Percentiles rank a stretch among this genome's conserved stretches.
phyloP scores from a whole-genome alignment of 1,140 invertebrate species.

The Homarus americanus region DNA sequence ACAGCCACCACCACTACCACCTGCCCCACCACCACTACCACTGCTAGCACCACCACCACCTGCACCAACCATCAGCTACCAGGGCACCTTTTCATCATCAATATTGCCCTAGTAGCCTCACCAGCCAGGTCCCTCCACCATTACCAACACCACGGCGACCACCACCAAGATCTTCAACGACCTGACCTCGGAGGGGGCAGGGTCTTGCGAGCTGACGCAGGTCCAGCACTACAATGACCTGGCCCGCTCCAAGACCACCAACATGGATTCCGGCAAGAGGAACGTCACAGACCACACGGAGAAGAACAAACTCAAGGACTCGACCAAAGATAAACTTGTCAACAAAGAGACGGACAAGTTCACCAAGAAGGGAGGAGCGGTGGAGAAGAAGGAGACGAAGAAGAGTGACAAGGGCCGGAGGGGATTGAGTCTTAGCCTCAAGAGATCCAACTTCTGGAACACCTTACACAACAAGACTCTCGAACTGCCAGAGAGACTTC shows the following conservation, averaged over 20 bases:
- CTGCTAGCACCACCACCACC: neutral
- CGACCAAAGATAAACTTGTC: neutral
- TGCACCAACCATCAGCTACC: neutral
- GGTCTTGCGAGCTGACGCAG: conserved; percentile 59
- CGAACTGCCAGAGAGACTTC: conserved; percentile 51
- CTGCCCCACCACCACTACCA: neutral
- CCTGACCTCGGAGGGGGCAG: conserved; percentile 56
- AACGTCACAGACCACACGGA: conserved; percentile 21
- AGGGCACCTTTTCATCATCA: neutral
- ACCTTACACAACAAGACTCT: conserved; percentile 56
- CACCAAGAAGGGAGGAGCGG: conserved; percentile 6
- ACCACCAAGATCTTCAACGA: conserved; percentile 72
- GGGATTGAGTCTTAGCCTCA: conserved; percentile 56
- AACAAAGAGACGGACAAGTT: neutral
- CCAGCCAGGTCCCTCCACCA: neutral
- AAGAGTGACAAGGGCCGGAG: neutral
- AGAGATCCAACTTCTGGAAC: conserved; percentile 55
- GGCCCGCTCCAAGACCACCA: conserved; percentile 65
- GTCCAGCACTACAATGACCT: conserved; percentile 70
- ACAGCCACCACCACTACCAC: neutral
- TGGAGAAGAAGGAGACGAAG: conserved; percentile 35
- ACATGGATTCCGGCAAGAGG: conserved; percentile 50
- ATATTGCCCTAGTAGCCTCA: neutral
- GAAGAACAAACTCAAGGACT: neutral
- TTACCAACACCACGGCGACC: conserved; percentile 58